These are phyloP conservation scores for Ptilodon capucinus DNA, from an alignment of 2,888 invertebrate genomes.

Conservation along the genomic window DNA sequence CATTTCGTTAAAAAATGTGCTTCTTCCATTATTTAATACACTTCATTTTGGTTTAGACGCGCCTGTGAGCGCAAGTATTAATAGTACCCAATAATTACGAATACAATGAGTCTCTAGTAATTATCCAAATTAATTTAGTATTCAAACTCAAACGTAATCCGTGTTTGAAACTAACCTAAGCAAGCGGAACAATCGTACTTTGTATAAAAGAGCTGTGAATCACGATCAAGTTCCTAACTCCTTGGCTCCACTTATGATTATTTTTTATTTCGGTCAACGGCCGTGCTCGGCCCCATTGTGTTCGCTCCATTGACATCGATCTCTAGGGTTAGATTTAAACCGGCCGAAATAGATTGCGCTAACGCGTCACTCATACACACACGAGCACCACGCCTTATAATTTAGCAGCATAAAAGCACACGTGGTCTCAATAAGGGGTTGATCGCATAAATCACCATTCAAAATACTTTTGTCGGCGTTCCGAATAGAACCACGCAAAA, in stretches of 20 bases:
- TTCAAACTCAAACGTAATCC: slow-evolving; percentile 19
- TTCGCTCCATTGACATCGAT: slow-evolving; percentile 71
- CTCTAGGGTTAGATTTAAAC: slow-evolving; percentile 65
- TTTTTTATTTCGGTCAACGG: slow-evolving; percentile 78
- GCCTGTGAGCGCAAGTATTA: no score
- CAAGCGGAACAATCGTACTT: slow-evolving; percentile 10
- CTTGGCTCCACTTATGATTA: slow-evolving; percentile 57
- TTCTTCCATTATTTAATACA: no score
- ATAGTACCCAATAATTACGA: neutral
- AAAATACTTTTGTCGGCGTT: neutral
- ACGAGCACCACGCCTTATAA: slow-evolving; percentile 14
- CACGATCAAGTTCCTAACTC: slow-evolving; percentile 64
- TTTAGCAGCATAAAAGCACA: slow-evolving; percentile 24
- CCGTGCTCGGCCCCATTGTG: slow-evolving; percentile 64
- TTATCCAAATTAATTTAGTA: neutral
- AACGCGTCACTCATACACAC: slow-evolving; percentile 5
- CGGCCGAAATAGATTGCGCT: slow-evolving; percentile 33
- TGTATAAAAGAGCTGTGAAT: slow-evolving; percentile 44
- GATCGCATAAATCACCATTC: neutral
- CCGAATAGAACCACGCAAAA: neutral
- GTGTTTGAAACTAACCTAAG: slow-evolving; percentile 12
- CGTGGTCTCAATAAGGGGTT: neutral
- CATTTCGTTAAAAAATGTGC: no score
- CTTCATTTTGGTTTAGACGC: no score
- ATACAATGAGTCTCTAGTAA: neutral